Evolutionary conservation across 2,797 vertebrate species (phyloP), one percentile per base, ranked within the genome.

Genomic region (Alcedo atthis): DNA sequence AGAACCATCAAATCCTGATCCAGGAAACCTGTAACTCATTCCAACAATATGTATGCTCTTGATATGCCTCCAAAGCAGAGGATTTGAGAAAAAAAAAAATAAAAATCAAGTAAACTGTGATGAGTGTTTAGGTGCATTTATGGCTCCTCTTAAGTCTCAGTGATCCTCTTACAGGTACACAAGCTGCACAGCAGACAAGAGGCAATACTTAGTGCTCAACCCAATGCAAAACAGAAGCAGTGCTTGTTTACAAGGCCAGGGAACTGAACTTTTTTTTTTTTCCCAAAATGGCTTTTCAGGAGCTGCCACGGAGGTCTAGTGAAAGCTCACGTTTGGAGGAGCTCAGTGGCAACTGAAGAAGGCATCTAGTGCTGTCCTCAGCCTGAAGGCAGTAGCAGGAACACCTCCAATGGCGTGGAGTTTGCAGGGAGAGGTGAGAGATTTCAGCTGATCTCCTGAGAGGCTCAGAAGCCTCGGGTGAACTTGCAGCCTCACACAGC

Each of bases 1-100:
- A 85, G 2, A 73, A 18, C 67, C 80, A 94, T 91, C 79, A 91
- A 78, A 78, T 76, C 94, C 68, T 90, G 68, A 93, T 94, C 62
- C 30, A 2, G 30, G 63, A 87, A 88, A 89, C 2, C 0, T 91
- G 93, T 78, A 81, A 54, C 55, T 91, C 12, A 35, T 84, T 77
- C 64, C 81, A 90, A 64, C 59, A 95, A 85, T 66, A 9, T 45
- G 7, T 45, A 45, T 45, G 12, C 18, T 45, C 43, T 45, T 45
- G 43, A 45, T 45, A 13, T 45, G 43, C 43, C 43, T 45, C 43
- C 43, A 45, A 45, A 45, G 43, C 43, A 45, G 17, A 45, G 43
- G 43, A 45, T 45, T 45, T 45, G 7, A 45, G 43, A 12, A 79
- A 19, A 45, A 45, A 43, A 45, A 45, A 45, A 43, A 19, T 14